Conservation (phyloP, 92 coral and sea anemone species). For the Hydrozoanthus gracilis region DNA sequence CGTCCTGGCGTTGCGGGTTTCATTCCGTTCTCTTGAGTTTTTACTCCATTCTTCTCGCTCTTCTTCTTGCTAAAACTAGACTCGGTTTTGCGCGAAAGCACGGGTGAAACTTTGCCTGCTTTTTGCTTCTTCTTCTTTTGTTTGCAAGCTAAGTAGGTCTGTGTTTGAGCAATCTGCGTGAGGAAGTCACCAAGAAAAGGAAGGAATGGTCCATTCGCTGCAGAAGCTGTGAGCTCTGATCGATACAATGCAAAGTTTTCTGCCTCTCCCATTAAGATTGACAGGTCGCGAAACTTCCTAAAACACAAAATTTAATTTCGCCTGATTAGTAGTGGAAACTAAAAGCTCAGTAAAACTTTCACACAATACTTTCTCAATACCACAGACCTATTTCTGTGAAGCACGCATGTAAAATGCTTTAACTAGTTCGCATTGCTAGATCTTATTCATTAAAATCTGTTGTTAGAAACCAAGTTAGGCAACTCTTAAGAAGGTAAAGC, state of each 20-base stretch:
- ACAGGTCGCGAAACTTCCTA: conserved; percentile 94
- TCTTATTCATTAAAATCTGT: no score
- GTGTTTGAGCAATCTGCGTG: conserved; percentile 96
- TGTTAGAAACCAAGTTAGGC: no score
- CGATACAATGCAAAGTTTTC: conserved; percentile 94
- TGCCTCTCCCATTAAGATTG: conserved; percentile 90
- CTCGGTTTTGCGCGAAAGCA: conserved; percentile 3
- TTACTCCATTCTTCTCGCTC: conserved; percentile 13
- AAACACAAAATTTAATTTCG: neutral
- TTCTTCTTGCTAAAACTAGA: neutral
- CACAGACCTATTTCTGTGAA: no score
- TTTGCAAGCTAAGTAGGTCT: conserved; percentile 83
- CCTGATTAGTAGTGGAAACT: neutral
- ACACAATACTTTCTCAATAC: no score
- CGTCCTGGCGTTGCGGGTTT: conserved; percentile 53
- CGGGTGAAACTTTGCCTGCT: conserved; percentile 36
- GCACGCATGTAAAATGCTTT: no score
- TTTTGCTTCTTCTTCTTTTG: conserved; percentile 63
- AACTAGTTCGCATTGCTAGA: no score
- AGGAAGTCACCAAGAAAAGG: conserved; percentile 95
- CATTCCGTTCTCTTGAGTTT: conserved; percentile 48
- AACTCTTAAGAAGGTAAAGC: no score
- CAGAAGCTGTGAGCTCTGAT: conserved; percentile 68
- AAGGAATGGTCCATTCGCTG: conserved; percentile 70
- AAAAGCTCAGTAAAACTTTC: neutral